phyloP scores from a whole-genome alignment of 2,797 vertebrate genomes.

The Acomys russatus region DNA sequence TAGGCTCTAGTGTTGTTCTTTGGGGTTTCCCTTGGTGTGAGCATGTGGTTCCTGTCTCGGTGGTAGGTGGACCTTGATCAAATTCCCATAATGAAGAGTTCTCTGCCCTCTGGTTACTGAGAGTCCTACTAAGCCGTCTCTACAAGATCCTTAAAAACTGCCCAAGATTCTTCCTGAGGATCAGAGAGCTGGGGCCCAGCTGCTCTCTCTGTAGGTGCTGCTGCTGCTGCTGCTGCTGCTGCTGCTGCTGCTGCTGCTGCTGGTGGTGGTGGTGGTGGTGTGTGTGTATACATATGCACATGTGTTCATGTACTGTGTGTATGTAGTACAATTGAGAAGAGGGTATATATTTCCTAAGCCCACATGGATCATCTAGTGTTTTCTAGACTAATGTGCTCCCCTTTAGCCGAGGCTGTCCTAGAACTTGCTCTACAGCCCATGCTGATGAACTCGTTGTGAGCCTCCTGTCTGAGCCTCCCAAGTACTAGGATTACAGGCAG shows the following conservation, averaged over 20 bases:
- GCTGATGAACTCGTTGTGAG: neutral
- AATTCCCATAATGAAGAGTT: neutral
- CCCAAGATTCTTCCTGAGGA: neutral
- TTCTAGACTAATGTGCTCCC: neutral
- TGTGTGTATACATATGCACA: no score
- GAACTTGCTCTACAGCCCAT: neutral
- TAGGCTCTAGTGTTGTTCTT: neutral
- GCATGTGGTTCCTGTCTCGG: no score
- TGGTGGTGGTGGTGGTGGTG: no score
- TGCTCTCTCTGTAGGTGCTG: neutral
- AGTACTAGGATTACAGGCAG: neutral
- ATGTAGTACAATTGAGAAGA: neutral
- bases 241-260: neutral
- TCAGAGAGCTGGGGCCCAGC: neutral
- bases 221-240: neutral
- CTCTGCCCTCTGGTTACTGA: neutral
- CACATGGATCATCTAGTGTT: neutral
- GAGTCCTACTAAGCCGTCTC: neutral
- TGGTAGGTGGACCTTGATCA: neutral
- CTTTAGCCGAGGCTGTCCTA: neutral
- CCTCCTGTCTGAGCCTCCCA: neutral
- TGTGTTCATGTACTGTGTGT: fast-evolving
- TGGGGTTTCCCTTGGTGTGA: neutral
- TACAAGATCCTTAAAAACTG: neutral
- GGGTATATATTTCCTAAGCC: neutral